Base-by-base conservation (phyloP, 2,797 vertebrate species). In the Rhadinocentrus ornatus region DNA sequence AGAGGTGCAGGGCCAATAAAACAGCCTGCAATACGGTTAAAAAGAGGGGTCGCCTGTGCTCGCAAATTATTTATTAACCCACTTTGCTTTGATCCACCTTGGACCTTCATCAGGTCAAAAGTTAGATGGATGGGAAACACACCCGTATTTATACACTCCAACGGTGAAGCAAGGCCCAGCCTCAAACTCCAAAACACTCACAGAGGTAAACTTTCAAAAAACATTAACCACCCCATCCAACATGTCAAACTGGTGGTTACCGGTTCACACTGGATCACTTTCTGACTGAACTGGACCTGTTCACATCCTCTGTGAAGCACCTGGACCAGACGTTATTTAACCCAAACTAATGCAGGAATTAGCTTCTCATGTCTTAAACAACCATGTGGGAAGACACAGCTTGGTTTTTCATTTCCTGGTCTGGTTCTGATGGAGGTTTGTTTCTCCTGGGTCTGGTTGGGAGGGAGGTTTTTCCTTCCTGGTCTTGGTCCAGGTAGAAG, bases 61-160 rank as follows among this genome's bases (percentile, higher is more conserved):
- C 12, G 11, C 32, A 24, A 3, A 29, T 48, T 35, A 53, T 26
- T 64, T 26, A 37, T 35, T 32, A 37, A 53, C 31, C 9, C 13
- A 4, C 20, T 16, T 18, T 11, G n/a, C 29, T 50, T 48, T 62
- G 41, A 62, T 32, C 27, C 26, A 18, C 22, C 20, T 52, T 20
- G 62, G 5, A 63, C 29, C 46, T 63, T 35, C n/a, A 6, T 52
- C 46, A 18, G n/a, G 62, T 53, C 48, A 52, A 18, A 64, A 24
- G 31, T 53, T 53, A 15, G 11, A 52, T 22, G 6, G 34, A 52
- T 34, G n/a, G 31, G 26, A 37, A 64, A 26, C 62, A 61, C 58
- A 37, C 29, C 29, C 9, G 3, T 24, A 52, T 22, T 34, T 18
- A 22, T 35, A n/a, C 44, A 48, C 4, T 22, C 44, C 13, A 3